These are phyloP conservation scores for Threskiornis aethiopicus DNA, from an alignment of 2,797 vertebrate species.

Conservation along the genomic window DNA sequence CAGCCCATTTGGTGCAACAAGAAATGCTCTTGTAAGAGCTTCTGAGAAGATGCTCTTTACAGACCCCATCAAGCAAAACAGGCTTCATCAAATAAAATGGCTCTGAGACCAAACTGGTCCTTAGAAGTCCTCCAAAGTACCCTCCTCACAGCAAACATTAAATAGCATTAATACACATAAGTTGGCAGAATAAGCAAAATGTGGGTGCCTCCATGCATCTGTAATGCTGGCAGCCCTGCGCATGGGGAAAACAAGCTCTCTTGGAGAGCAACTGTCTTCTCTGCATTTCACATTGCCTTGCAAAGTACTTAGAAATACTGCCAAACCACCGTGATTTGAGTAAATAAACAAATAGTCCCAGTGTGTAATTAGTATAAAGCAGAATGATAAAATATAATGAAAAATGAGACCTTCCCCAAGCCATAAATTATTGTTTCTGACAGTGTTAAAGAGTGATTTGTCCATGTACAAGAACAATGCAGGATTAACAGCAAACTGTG, in stretches of 20 bases:
- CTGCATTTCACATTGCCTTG: not conserved
- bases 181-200: not conserved
- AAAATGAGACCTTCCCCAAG: not conserved
- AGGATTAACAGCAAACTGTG: not conserved
- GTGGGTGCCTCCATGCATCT: rapidly evolving
- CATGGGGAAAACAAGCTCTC: not conserved
- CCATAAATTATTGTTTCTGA: not conserved
- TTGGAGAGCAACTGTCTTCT: not conserved
- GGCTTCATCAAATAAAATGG: not conserved
- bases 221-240: not conserved
- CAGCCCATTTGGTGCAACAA: not conserved
- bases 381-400: not conserved
- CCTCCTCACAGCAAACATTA: not conserved
- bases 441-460: not conserved
- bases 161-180: not conserved
- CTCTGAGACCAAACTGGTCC: not conserved
- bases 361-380: not conserved
- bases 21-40: not conserved
- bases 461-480: not conserved
- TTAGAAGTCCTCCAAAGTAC: not conserved
- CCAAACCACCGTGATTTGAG: not conserved
- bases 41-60: not conserved
- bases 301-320: not conserved
- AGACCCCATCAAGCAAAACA: not conserved
- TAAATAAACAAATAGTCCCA: not conserved